phyloP scores from a whole-genome alignment of 2,797 vertebrate species.

The Glyptemys insculpta region DNA sequence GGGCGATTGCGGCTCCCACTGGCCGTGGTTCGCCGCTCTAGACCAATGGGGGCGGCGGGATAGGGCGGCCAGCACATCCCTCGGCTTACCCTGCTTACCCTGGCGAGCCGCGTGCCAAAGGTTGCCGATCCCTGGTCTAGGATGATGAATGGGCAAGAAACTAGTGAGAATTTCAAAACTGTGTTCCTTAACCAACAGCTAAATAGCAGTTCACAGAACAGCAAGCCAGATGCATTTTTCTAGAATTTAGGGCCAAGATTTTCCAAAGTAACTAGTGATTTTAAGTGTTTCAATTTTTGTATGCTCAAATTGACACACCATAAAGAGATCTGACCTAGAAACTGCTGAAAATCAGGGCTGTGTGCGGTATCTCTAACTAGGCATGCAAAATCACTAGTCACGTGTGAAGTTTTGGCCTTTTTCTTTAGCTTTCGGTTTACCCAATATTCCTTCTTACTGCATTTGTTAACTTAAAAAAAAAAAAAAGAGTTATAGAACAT shows the following conservation, averaged over 20 bases:
- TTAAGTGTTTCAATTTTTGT: background rate
- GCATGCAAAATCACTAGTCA: background rate
- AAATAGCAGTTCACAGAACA: background rate
- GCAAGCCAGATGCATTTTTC: background rate
- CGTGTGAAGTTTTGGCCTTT: background rate
- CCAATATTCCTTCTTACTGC: background rate
- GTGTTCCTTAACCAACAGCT: background rate
- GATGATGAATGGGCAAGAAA: background rate
- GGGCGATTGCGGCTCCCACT: no score
- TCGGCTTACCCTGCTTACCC: no score
- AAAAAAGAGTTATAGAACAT: accelerated
- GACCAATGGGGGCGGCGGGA: no score
- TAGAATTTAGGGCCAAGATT: background rate
- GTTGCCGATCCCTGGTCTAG: background rate
- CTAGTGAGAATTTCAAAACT: background rate
- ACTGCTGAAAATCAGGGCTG: background rate
- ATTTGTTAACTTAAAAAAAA: background rate
- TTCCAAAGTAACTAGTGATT: background rate
- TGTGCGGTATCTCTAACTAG: background rate
- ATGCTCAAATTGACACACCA: background rate
- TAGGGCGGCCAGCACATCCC: no score
- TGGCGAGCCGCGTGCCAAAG: no score
- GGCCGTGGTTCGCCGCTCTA: no score
- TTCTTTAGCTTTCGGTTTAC: background rate
- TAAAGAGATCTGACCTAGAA: background rate